These are phyloP conservation scores for Merodon equestris DNA, from an alignment of 2,888 invertebrate species.

Conservation along the genomic window DNA sequence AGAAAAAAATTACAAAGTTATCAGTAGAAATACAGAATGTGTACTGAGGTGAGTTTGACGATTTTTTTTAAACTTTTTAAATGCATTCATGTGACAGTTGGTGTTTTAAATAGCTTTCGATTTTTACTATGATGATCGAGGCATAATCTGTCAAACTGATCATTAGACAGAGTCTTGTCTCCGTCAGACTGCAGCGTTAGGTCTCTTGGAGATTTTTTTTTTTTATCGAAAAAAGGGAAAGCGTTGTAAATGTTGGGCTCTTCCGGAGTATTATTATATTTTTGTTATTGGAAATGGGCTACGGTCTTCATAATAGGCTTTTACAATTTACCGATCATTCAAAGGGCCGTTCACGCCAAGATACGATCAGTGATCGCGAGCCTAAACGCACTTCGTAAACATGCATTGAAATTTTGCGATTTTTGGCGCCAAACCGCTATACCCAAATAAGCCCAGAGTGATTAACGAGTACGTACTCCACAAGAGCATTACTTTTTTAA, in stretches of 20 bases:
- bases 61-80: background rate
- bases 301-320: conserved; percentile 1
- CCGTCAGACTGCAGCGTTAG: too few species aligned
- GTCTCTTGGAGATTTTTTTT: background rate
- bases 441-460: too few species aligned
- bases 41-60: conserved; percentile 60
- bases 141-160: conserved; percentile 10
- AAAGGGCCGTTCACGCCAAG: too few species aligned
- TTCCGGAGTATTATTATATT: too few species aligned
- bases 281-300: conserved; percentile 17
- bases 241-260: conserved; percentile 2
- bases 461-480: too few species aligned
- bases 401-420: background rate
- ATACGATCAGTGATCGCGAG: too few species aligned
- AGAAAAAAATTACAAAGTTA: too few species aligned
- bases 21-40: conserved; percentile 42
- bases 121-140: background rate
- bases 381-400: background rate
- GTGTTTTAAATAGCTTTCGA: background rate
- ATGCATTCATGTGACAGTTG: background rate
- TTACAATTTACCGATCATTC: background rate
- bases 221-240: conserved; percentile 16
- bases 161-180: conserved; percentile 5
- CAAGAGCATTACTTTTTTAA: background rate
- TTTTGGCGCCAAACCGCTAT: background rate